Evolutionary conservation across 2,888 invertebrate species (phyloP).

Genomic region (Drosophila tanythrix): DNA sequence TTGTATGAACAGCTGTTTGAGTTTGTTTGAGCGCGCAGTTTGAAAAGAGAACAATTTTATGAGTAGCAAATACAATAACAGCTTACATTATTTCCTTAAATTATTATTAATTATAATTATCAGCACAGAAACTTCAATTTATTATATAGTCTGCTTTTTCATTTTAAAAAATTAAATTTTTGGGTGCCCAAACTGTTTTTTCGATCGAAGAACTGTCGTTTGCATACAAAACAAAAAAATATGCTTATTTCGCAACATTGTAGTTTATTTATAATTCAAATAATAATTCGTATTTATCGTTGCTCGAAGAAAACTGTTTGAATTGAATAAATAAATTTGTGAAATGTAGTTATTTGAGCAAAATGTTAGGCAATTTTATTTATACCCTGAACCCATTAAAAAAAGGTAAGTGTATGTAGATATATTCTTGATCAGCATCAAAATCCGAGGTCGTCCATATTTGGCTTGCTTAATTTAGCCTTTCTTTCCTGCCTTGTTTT

Average conservation of each 20-base stretch:
- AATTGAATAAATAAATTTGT: neutral
- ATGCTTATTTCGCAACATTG: neutral
- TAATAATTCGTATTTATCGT: neutral
- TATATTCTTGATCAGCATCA: neutral
- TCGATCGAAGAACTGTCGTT: neutral
- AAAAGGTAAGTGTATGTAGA: neutral
- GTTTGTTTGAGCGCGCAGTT: neutral
- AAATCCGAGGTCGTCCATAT: neutral
- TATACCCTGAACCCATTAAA: no score
- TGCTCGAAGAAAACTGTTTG: neutral
- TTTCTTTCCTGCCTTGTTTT: neutral
- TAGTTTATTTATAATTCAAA: neutral
- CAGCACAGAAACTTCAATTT: neutral
- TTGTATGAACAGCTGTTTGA: neutral
- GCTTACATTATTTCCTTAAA: neutral
- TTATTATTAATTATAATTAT: neutral
- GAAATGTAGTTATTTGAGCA: no score
- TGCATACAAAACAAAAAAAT: neutral
- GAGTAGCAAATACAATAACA: neutral
- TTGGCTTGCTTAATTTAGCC: neutral
- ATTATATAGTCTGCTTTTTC: neutral
- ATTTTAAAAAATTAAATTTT: fast-evolving
- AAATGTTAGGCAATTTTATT: no score
- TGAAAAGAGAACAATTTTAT: neutral
- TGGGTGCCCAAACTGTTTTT: neutral